Evolutionary conservation across 2,797 vertebrate genomes (phyloP), one percentile per base, ranked within the genome.

Genomic region (Xerus rutilus): DNA sequence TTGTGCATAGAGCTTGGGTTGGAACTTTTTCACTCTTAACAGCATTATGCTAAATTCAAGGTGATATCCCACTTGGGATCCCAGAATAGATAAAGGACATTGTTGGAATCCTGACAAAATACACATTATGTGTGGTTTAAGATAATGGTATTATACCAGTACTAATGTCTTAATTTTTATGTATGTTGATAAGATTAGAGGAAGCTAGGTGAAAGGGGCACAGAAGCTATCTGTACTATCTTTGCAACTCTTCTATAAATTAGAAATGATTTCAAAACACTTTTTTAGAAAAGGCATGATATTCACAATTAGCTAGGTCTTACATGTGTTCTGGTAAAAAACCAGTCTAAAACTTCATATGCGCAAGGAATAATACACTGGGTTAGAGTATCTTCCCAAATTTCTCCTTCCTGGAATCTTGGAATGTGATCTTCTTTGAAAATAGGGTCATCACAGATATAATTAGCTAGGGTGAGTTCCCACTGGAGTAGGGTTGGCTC

Each of bases 181-280:
- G 59, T 70, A 47, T 39, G 35, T 21, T 91, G 7, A 11, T 20
- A 72, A 76, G 64, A 7, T 47, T 35, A 25, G 47, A 13, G 30
- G 28, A 77, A 62, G n/a, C 21, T 82, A 23, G 2, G 6, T 76
- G 30, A 62, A 32, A 17, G 32, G 21, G 43, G 1, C 69, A 20
- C 10, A n/a, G 52, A 21, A 77, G 23, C 54, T 52, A 52, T 28
- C 23, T 23, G 7, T 54, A 9, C 25, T 76, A 7, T 81, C 28
- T 91, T 76, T 39, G 28, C 18, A 88, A 32, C 73, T 54, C 25
- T 88, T 69, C 62, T n/a, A 9, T 72, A 93, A 81, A 20, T 43
- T 72, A 84, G 65, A 84, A 90, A 54, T 85, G 43, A 64, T 83
- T 94, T 85, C 15, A 76, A n/a, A 90, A 59, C 21, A 73, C 23